phyloP scores from a whole-genome alignment of 2,888 invertebrate genomes.

The Flexamia atlantica region DNA sequence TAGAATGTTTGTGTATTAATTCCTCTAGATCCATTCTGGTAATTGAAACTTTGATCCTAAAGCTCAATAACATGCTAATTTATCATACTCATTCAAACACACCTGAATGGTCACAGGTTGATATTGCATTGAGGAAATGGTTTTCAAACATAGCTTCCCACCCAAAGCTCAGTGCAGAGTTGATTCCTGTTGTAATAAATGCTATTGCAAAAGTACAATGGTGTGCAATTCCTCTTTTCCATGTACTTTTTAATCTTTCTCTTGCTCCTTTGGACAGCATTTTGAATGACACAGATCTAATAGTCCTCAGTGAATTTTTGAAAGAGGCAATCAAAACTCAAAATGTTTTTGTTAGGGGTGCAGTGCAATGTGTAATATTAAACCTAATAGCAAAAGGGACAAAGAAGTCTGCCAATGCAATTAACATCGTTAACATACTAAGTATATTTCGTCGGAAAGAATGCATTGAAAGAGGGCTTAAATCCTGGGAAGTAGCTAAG shows the following conservation, averaged over 20 bases:
- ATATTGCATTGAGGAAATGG: slow-evolving; percentile 24
- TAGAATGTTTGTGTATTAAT: slow-evolving; percentile 62
- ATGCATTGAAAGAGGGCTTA: slow-evolving; percentile 50
- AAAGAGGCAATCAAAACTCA: slow-evolving; percentile 64
- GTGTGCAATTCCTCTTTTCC: slow-evolving; percentile 74
- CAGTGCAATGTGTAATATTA: slow-evolving; percentile 64
- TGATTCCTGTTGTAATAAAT: slow-evolving; percentile 63
- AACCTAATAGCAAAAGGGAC: slow-evolving; percentile 55
- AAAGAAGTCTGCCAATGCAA: neutral
- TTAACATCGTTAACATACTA: slow-evolving; percentile 10
- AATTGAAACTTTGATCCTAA: slow-evolving; percentile 55
- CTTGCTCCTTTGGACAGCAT: slow-evolving; percentile 53
- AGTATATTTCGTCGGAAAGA: slow-evolving; percentile 41
- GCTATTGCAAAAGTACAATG: slow-evolving; percentile 70
- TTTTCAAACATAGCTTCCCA: slow-evolving; percentile 13
- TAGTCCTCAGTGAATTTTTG: slow-evolving; percentile 62
- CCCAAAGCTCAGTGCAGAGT: neutral
- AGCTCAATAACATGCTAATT: slow-evolving; percentile 63
- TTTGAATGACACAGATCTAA: slow-evolving; percentile 54
- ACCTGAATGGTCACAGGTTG: slow-evolving; percentile 9
- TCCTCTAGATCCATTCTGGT: neutral
- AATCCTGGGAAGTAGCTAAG: slow-evolving; percentile 43
- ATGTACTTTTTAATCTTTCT: slow-evolving; percentile 71
- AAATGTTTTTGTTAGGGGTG: slow-evolving; percentile 65
- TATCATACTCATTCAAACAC: slow-evolving; percentile 15